phyloP scores from a whole-genome alignment of 2,888 invertebrate species.

The Villa cingulata region DNA sequence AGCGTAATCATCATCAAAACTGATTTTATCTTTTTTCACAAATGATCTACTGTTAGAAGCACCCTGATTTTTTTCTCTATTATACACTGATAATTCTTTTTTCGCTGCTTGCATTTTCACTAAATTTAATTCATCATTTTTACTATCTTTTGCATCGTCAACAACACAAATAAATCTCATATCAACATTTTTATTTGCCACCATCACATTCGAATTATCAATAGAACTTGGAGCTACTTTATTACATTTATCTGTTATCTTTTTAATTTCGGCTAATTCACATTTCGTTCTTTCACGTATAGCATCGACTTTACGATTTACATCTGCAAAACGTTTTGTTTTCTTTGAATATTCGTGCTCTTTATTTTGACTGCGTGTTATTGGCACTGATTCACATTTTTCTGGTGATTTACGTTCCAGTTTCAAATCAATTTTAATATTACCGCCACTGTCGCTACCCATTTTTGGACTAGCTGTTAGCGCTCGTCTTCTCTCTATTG shows the following conservation, averaged over 20 bases:
- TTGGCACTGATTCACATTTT: constrained; percentile 11
- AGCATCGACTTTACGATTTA: constrained; percentile 24
- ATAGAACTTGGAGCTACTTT: constrained; percentile 7
- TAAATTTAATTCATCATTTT: background rate
- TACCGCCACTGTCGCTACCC: constrained; percentile 13
- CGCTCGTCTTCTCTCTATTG: constrained; percentile 19
- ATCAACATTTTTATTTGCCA: background rate
- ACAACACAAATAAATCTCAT: background rate
- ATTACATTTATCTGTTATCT: constrained; percentile 28
- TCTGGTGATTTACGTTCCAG: constrained; percentile 10
- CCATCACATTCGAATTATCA: background rate
- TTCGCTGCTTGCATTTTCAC: background rate
- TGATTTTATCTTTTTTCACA: constrained; percentile 11
- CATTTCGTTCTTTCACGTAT: constrained; percentile 30
- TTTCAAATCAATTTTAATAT: constrained; percentile 10
- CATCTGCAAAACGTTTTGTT: constrained; percentile 21
- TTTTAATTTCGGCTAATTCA: constrained; percentile 33
- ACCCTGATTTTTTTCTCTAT: background rate
- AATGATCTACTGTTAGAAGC: constrained; percentile 5
- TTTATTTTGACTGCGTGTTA: constrained; percentile 18
- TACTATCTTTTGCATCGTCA: background rate
- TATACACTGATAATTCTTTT: background rate
- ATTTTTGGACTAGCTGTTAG: constrained; percentile 20
- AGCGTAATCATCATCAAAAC: constrained; percentile 7
- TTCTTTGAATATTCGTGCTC: constrained; percentile 18